Evolutionary conservation across 2,797 vertebrate species (phyloP).

Genomic region (Sardinella longiceps): DNA sequence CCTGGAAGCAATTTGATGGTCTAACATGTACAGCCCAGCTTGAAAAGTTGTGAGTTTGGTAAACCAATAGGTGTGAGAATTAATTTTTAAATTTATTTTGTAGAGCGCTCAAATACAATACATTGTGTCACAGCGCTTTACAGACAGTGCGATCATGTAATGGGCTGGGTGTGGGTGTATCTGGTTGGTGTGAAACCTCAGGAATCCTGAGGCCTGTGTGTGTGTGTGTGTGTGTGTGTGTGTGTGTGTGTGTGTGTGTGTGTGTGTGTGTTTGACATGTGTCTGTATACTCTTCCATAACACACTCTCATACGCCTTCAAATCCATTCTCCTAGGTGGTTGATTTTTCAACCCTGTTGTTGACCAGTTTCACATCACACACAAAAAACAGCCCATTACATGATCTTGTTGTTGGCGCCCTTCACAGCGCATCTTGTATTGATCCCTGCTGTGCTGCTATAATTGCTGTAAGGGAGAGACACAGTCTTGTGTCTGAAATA

Average conservation of each 20-base stretch:
- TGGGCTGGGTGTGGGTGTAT: not conserved
- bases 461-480: slow-evolving; percentile 44
- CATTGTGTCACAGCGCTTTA: too few species aligned
- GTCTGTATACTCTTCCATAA: not conserved
- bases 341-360: not conserved
- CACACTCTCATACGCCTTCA: not conserved
- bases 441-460: slow-evolving; percentile 24
- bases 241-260: not conserved
- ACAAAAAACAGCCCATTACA: not conserved
- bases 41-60: not conserved
- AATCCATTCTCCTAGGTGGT: not conserved
- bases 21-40: not conserved
- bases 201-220: not conserved
- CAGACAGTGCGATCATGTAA: too few species aligned
- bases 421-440: slow-evolving; percentile 40
- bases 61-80: not conserved
- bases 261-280: not conserved
- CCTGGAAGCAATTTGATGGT: not conserved
- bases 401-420: slow-evolving; percentile 14
- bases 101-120: too few species aligned
- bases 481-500: slow-evolving; percentile 35
- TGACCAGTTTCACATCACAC: not conserved
- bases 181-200: not conserved
- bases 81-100: too few species aligned
- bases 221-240: not conserved